Evolutionary conservation across 2,888 invertebrate species (phyloP).

Genomic region (Coelopa pilipes): DNA sequence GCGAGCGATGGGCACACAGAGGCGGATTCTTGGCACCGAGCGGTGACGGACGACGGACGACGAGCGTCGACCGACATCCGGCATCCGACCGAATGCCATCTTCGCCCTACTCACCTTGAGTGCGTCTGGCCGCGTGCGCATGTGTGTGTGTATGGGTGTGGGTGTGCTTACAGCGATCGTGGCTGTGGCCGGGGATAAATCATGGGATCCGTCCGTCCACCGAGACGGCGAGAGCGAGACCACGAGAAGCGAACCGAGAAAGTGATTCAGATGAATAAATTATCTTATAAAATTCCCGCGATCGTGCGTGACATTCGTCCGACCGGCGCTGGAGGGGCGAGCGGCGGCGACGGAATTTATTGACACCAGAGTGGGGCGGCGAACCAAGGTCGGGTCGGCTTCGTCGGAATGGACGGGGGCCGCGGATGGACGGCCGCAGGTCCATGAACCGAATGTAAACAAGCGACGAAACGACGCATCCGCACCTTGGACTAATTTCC

Average conservation of each 20-base stretch:
- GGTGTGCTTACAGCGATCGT: too few relatives aligned
- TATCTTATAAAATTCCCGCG: too few relatives aligned
- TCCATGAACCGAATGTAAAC: constrained; percentile 27
- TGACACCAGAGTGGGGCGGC: constrained; percentile 7
- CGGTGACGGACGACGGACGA: neutral
- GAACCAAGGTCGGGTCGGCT: neutral
- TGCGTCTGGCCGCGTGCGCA: neutral
- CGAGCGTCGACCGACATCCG: constrained; percentile 13
- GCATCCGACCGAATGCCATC: constrained; percentile 5
- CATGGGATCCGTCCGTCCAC: neutral
- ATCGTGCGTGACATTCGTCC: too few relatives aligned
- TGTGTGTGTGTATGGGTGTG: too few relatives aligned
- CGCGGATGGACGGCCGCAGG: neutral
- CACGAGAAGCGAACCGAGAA: too few relatives aligned
- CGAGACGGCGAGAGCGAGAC: neutral
- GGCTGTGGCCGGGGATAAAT: neutral
- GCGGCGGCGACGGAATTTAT: constrained; percentile 11
- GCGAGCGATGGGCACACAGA: constrained; percentile 5
- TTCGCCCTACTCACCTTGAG: constrained; percentile 31
- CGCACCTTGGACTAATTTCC: constrained; percentile 32
- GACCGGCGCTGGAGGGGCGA: too few relatives aligned
- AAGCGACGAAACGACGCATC: constrained; percentile 24
- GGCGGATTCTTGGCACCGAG: neutral
- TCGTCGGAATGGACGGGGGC: neutral
- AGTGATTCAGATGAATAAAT: too few relatives aligned